Evolutionary conservation across 2,888 invertebrate species (phyloP).

Genomic region (Erannis defoliaria): DNA sequence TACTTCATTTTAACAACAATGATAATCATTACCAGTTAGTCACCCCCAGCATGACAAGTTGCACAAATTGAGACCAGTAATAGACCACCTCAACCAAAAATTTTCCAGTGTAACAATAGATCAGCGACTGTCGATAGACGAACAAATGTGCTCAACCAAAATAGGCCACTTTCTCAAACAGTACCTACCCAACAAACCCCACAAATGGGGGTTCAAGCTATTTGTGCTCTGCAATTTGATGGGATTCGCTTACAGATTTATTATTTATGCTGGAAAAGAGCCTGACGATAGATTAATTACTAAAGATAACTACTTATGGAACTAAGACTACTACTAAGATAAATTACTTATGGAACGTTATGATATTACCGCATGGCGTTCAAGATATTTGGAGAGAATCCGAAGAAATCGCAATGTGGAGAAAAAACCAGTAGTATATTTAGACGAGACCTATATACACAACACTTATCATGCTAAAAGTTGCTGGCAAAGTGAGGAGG

Average conservation of each 20-base stretch:
- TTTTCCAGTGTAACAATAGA: constrained; percentile 54
- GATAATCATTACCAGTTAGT: constrained; percentile 44
- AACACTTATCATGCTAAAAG: too few relatives aligned
- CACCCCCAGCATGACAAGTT: constrained; percentile 46
- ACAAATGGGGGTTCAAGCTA: constrained; percentile 48
- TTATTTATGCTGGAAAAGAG: constrained; percentile 41
- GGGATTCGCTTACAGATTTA: constrained; percentile 44
- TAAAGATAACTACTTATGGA: too few relatives aligned
- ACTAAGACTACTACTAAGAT: too few relatives aligned
- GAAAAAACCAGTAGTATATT: too few relatives aligned
- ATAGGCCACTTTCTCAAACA: constrained; percentile 46
- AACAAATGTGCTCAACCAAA: constrained; percentile 47
- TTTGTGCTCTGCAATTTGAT: constrained; percentile 44
- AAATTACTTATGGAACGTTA: too few relatives aligned
- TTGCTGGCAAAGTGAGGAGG: too few relatives aligned
- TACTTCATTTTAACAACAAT: constrained; percentile 55
- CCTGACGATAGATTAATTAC: constrained; percentile 29
- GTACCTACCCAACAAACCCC: constrained; percentile 46
- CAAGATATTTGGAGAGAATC: too few relatives aligned
- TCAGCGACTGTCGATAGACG: constrained; percentile 52
- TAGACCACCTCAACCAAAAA: constrained; percentile 51
- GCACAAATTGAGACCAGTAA: constrained; percentile 51
- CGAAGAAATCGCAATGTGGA: too few relatives aligned
- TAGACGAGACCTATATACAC: too few relatives aligned
- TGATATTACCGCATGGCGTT: too few relatives aligned